Evolutionary conservation across 2,797 vertebrate genomes (phyloP), one percentile per base, ranked within the genome.

Genomic region (Thaleichthys pacificus): DNA sequence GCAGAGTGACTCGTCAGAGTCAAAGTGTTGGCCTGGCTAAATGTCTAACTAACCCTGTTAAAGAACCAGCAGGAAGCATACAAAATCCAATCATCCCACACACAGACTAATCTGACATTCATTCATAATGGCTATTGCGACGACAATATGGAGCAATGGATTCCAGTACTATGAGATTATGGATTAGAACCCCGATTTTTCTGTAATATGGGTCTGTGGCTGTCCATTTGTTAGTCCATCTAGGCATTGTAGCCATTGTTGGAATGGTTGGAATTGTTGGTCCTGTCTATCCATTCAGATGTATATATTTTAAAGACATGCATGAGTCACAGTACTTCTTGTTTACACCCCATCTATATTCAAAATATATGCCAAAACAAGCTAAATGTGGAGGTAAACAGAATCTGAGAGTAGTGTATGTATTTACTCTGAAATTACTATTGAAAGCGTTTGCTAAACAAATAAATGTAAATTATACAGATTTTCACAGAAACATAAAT

Each of bases 81-180:
- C 17, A 63, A 14, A 64, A 64, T 64, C 62, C 9, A 9, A 32
- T 64, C 24, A 24, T 19, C 22, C 22, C 15, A 66, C 64, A 66
- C 64, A 66, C 64, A 47, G 64, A 47, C 35, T 22, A 66, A 47
- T 17, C 38, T 66, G 64, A 47, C 42, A 47, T 47, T 47, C 9
- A 47, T 12, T 47, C 3, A 12, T 14, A 47, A 47, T 47, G 42
- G 42, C 42, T 47, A 47, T n/a, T 24, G 64, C 21, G 21, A 66
- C 15, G 21, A 66, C 42, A 51, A 14, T 47, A 12, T 11, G 9
- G 42, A 56, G 51, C 3, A 17, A 56, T 56, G 51, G 17, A 56
- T 56, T 56, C 51, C 51, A n/a, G 51, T 56, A 56, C 15, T 17
- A 56, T n/a, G 17, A n/a, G 6, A 1, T n/a, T 56, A 56, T n/a